A percentile compares a stretch with the other conserved stretches of the same genome.
phyloP scores from a whole-genome alignment of 2,113 vertebrate species.

The Anoplopoma fimbria region DNA sequence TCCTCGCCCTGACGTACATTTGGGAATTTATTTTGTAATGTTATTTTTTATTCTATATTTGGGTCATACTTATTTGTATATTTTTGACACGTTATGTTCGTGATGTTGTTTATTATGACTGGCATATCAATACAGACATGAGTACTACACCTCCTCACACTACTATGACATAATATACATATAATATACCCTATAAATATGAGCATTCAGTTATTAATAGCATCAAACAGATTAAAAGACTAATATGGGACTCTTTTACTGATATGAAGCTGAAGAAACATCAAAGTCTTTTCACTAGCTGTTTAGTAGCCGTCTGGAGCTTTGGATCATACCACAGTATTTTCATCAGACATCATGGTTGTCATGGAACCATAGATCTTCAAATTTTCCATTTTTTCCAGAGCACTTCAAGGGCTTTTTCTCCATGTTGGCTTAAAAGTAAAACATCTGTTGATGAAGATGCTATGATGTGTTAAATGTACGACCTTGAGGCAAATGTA shows the following conservation, averaged over 20 bases:
- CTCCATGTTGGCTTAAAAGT: neutral
- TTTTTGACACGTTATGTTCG: too few relatives aligned
- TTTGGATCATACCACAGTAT: neutral
- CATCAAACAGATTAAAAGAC: neutral
- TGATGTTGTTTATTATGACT: neutral
- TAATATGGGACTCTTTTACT: neutral
- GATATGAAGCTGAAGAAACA: neutral
- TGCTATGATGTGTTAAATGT: neutral
- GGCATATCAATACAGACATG: neutral
- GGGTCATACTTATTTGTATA: neutral
- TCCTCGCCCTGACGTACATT: neutral
- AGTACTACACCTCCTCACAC: neutral
- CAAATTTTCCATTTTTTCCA: neutral
- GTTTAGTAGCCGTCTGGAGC: neutral
- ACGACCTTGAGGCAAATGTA: neutral
- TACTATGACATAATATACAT: neutral
- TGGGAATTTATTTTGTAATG: neutral
- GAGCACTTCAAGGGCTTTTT: neutral
- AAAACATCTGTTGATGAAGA: slow-evolving; percentile 16
- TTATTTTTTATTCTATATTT: neutral
- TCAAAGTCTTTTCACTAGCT: neutral
- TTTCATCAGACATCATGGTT: neutral
- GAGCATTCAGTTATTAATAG: neutral
- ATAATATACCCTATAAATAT: neutral
- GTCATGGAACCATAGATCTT: neutral